Evolutionary conservation across 2,113 vertebrate genomes (phyloP).

Genomic region (Speoplatyrhinus poulsoni): DNA sequence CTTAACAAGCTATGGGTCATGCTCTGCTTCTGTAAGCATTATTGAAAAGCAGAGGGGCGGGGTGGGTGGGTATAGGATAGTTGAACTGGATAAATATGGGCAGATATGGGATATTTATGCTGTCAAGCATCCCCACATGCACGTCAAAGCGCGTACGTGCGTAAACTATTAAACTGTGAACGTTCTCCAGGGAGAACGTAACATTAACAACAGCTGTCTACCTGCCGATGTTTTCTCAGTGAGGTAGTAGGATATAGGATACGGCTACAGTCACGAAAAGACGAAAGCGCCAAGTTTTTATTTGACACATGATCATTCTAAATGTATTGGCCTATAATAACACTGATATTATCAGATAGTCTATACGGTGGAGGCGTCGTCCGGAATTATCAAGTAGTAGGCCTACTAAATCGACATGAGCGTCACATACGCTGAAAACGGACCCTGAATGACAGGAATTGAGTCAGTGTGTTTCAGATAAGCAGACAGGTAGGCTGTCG

Average conservation of each 20-base stretch:
- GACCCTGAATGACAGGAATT: slow-evolving; percentile 23
- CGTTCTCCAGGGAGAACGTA: neutral
- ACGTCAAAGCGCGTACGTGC: slow-evolving; percentile 17
- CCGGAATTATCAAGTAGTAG: neutral
- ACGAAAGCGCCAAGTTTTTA: slow-evolving; percentile 37
- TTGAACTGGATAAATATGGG: slow-evolving; percentile 27
- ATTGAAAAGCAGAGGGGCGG: slow-evolving; percentile 43
- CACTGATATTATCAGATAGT: too few relatives aligned
- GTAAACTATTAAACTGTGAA: slow-evolving; percentile 9
- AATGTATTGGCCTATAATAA: neutral
- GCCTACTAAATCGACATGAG: slow-evolving; percentile 1
- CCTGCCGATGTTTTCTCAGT: too few relatives aligned
- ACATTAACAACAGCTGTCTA: neutral
- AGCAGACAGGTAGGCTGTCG: neutral
- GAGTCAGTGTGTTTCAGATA: neutral
- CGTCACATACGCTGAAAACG: neutral
- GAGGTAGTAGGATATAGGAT: neutral
- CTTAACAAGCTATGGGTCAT: slow-evolving; percentile 67
- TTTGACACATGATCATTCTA: neutral
- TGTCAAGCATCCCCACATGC: slow-evolving; percentile 33
- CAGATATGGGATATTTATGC: slow-evolving; percentile 25
- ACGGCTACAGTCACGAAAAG: slow-evolving; percentile 47
- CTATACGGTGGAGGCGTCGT: neutral
- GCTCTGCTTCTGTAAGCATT: slow-evolving; percentile 65
- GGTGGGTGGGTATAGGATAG: slow-evolving; percentile 44